Conservation (phyloP, 1,140 invertebrate species). For the Samia ricini region DNA sequence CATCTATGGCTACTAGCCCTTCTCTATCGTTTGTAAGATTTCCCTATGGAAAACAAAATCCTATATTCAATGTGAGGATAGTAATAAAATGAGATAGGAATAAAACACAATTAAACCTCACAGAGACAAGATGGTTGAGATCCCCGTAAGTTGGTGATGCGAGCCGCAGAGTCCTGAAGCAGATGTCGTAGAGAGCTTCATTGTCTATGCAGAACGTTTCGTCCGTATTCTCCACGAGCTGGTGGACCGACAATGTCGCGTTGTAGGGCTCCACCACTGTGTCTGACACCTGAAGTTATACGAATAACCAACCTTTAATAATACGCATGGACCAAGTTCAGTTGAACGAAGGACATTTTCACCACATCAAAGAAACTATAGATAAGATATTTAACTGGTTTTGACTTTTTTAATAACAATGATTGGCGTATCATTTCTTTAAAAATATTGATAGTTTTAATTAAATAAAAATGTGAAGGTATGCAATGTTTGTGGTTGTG, state of each 20-base stretch:
- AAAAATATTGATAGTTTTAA: too few relatives aligned
- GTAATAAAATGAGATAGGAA: too few relatives aligned
- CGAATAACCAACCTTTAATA: neutral
- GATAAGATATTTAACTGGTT: neutral
- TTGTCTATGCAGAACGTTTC: slow-evolving; percentile 81
- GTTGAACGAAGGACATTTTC: neutral
- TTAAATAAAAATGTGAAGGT: too few relatives aligned
- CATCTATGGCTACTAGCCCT: too few relatives aligned
- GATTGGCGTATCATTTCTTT: too few relatives aligned
- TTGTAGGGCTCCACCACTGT: slow-evolving; percentile 81
- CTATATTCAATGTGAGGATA: too few relatives aligned
- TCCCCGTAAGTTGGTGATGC: slow-evolving; percentile 88
- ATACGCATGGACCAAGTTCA: neutral
- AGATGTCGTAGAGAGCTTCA: slow-evolving; percentile 94
- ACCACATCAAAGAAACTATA: neutral
- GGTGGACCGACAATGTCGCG: slow-evolving; percentile 88
- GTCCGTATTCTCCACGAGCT: slow-evolving; percentile 89
- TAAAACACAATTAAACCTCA: slow-evolving; percentile 47
- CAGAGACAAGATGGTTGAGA: slow-evolving; percentile 86
- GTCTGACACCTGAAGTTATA: slow-evolving; percentile 66
- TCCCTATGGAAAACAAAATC: too few relatives aligned
- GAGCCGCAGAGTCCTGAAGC: slow-evolving; percentile 90
- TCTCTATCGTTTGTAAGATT: too few relatives aligned
- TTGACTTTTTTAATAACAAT: neutral
- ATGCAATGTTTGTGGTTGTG: too few relatives aligned